A percentile compares a stretch with the other conserved stretches of the same genome.
Evolutionary conservation across 2,888 invertebrate genomes (phyloP).

Genomic region (Dinocampus coccinellae): DNA sequence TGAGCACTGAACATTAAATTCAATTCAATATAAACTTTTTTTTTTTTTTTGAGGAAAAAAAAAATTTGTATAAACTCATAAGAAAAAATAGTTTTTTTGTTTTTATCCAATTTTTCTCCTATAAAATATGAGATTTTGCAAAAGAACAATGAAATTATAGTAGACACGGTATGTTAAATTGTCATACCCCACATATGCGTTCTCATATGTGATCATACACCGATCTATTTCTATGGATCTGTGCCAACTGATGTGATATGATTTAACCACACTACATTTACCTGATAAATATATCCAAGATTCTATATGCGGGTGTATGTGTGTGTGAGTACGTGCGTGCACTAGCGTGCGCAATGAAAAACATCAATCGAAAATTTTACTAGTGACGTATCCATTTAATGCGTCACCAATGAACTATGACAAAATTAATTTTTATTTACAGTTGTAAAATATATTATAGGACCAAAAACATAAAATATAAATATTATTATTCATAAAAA

Average conservation of each 20-base stretch:
- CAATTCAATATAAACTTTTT: no score
- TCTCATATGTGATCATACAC: neutral
- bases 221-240: slow-evolving; percentile 47
- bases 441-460: no score
- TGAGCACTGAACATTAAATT: no score
- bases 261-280: slow-evolving; percentile 27
- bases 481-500: no score
- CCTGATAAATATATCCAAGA: neutral
- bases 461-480: no score
- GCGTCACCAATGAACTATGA: neutral
- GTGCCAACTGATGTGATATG: slow-evolving; percentile 46
- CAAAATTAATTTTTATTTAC: no score
- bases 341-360: neutral
- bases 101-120: neutral
- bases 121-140: neutral
- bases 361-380: no score
- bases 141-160: neutral
- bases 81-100: no score
- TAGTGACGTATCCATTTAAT: slow-evolving; percentile 11
- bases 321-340: no score
- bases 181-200: neutral
- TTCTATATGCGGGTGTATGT: no score
- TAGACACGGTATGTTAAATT: neutral
- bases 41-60: no score
- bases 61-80: no score